These are phyloP conservation scores for rat (Rattus norvegicus) DNA, from an alignment of 2,113 vertebrate genomes.

Conservation along the genomic window GRCr8 NC_086037.1:60147501-60148000, in stretches of 20 bases:
- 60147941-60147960: background rate
- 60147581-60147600: background rate
- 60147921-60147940: constrained; percentile 54
- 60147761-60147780: background rate
- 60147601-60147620: background rate
- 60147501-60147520: background rate
- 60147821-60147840: background rate
- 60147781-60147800: background rate
- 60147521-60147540: background rate
- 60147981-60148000: background rate
- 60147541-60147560: background rate
- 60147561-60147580: background rate
- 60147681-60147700: background rate
- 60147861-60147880: background rate
- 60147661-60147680: background rate
- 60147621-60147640: background rate
- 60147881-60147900: background rate
- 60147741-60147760: background rate
- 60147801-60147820: background rate
- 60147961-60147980: background rate
- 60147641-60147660: background rate
- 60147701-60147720: background rate
- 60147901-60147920: background rate
- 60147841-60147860: background rate
- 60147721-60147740: background rate